Evolutionary conservation across 2,113 vertebrate species (phyloP).

Genomic region (Bungarus multicinctus): DNA sequence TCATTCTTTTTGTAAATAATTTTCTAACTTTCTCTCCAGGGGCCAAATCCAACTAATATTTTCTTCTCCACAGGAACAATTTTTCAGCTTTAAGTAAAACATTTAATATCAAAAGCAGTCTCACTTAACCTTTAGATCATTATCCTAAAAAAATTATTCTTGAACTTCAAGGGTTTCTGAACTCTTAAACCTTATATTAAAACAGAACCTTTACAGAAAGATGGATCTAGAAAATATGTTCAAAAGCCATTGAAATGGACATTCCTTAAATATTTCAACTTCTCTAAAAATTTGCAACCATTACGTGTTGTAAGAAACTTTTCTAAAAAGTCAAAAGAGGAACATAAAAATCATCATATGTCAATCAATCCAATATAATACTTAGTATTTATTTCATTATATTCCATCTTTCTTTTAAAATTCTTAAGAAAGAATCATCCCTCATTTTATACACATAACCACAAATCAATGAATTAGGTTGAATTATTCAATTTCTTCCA

Average conservation of each 20-base stretch:
- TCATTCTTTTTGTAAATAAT: conserved; percentile 10
- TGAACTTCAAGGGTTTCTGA: not conserved
- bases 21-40: conserved; percentile 1
- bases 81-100: not conserved
- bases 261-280: not conserved
- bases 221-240: not conserved
- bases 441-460: not conserved
- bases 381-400: not conserved
- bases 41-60: not conserved
- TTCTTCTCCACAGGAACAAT: not conserved
- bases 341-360: not conserved
- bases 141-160: not conserved
- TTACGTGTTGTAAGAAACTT: not conserved
- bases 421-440: not conserved
- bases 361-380: not conserved
- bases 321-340: not conserved
- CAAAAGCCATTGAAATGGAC: not conserved
- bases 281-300: not conserved
- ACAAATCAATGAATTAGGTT: not conserved
- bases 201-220: not conserved
- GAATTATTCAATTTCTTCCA: not conserved
- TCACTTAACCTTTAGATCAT: not conserved
- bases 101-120: not conserved
- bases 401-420: not conserved
- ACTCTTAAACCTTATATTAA: not conserved